Base-by-base conservation (phyloP, 2,113 vertebrate species). In the Xenopus borealis region DNA sequence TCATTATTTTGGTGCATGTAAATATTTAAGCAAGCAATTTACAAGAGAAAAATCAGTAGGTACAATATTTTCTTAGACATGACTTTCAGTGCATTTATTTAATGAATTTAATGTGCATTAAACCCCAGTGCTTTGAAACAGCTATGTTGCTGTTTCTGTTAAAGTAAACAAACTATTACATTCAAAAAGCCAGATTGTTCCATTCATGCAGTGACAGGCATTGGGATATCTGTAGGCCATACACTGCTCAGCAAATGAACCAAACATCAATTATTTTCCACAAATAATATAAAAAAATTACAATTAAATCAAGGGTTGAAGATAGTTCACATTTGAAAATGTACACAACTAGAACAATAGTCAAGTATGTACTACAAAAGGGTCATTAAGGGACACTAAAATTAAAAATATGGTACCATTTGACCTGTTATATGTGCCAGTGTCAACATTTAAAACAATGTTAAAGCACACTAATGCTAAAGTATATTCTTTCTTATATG, bases 111-210 rank as follows among this genome's bases (percentile, higher is more conserved):
- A 88, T 69, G 71, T 88, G 91, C 86, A 86, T 85, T 85, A 90
- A 90, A 91, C 86, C 89, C 91, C 88, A 95, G 93, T 94, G 92
- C 92, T 93, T 91, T 89, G 82, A 86, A 90, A 93, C 83, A 90
- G 90, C 91, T 92, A 88, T 85, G 85, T 84, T 88, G 86, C 88
- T 88, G 86, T 82, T 86, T 86, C 83, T 86, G 88, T 86, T 88
- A 86, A 85, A 86, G 85, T 82, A 79, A 78, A 81, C 78, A 81
- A 86, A 80, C 89, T 86, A 89, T 93, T 95, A 92, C 95, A 94
- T 94, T 91, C 95, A 88, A 93, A 81, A 89, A 79, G 85, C 83
- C 83, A 85, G 86, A 86, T 86, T 86, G 82, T 87, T 89, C 83
- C 89, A 87, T 86, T 89, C 87, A 83, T 79, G 89, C 83, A 88